phyloP scores from a whole-genome alignment of 1,140 invertebrate genomes.

The Drosophila arizonae region DNA sequence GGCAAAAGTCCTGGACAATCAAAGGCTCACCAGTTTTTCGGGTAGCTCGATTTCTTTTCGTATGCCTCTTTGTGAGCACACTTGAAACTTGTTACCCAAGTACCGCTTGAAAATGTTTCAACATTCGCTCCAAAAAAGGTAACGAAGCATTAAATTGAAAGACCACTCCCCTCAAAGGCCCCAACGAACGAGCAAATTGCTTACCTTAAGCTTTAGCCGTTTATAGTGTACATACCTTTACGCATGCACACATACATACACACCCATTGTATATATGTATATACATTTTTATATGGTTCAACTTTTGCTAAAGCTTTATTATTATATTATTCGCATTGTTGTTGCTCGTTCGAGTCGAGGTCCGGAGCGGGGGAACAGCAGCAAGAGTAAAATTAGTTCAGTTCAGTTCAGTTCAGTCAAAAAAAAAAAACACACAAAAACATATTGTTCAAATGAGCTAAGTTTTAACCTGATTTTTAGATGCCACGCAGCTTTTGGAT shows the following conservation, averaged over 20 bases:
- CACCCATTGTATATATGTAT: background rate
- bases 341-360: background rate
- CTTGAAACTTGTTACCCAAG: slow-evolving; percentile 67
- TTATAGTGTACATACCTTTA: background rate
- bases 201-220: slow-evolving; percentile 36
- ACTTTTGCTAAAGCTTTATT: slow-evolving; percentile 62
- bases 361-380: background rate
- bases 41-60: slow-evolving; percentile 45
- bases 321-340: slow-evolving; percentile 56
- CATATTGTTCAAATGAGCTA: slow-evolving; percentile 21
- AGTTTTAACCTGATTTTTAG: slow-evolving; percentile 18
- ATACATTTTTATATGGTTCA: slow-evolving; percentile 46
- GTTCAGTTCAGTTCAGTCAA: slow-evolving; percentile 6
- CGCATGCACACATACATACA: background rate
- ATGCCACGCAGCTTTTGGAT: slow-evolving; percentile 7
- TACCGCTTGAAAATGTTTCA: slow-evolving; percentile 62
- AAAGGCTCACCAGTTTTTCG: slow-evolving; percentile 40
- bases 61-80: slow-evolving; percentile 30
- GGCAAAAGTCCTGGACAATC: slow-evolving; percentile 65
- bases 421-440: slow-evolving; percentile 8
- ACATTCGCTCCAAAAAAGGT: slow-evolving; percentile 66
- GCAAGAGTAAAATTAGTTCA: slow-evolving; percentile 8
- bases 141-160: slow-evolving; percentile 78
- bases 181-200: slow-evolving; percentile 19
- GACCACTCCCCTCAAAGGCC: background rate